Evolutionary conservation across 2,113 vertebrate species (phyloP).

Genomic region (Hippocampus zosterae): DNA sequence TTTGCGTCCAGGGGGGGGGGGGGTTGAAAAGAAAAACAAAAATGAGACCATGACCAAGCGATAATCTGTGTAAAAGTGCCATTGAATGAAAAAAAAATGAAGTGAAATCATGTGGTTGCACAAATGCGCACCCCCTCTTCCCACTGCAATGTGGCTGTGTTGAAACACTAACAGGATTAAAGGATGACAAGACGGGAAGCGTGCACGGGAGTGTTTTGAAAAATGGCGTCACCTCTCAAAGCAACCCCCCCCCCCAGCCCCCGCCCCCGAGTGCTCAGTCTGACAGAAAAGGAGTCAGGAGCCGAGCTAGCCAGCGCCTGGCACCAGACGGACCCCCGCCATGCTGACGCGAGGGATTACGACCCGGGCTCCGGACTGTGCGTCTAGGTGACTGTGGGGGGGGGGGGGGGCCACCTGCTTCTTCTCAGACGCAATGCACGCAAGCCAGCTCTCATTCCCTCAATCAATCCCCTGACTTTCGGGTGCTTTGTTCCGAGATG

Average conservation of each 20-base stretch:
- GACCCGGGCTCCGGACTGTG: slow-evolving; percentile 45
- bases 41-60: too few relatives aligned
- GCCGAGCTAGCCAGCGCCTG: slow-evolving; percentile 60
- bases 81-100: too few relatives aligned
- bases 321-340: slow-evolving; percentile 68
- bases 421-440: slow-evolving; percentile 57
- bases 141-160: too few relatives aligned
- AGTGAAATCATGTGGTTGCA: too few relatives aligned
- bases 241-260: slow-evolving; percentile 24
- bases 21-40: background rate
- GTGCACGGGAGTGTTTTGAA: slow-evolving; percentile 46
- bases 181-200: slow-evolving; percentile 54
- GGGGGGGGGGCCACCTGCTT: slow-evolving; percentile 69
- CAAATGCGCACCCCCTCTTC: too few relatives aligned
- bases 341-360: slow-evolving; percentile 74
- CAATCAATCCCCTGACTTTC: background rate
- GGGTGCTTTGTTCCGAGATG: too few relatives aligned
- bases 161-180: slow-evolving; percentile 70
- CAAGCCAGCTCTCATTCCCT: slow-evolving; percentile 10
- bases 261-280: slow-evolving; percentile 9
- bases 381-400: slow-evolving; percentile 58
- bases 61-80: too few relatives aligned
- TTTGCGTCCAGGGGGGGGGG: background rate
- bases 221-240: slow-evolving; percentile 57
- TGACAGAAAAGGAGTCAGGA: slow-evolving; percentile 54